A percentile compares a stretch with the other conserved stretches of the same genome.
phyloP scores from a whole-genome alignment of 2,797 vertebrate species.

The Scolopax bukidnonensis region DNA sequence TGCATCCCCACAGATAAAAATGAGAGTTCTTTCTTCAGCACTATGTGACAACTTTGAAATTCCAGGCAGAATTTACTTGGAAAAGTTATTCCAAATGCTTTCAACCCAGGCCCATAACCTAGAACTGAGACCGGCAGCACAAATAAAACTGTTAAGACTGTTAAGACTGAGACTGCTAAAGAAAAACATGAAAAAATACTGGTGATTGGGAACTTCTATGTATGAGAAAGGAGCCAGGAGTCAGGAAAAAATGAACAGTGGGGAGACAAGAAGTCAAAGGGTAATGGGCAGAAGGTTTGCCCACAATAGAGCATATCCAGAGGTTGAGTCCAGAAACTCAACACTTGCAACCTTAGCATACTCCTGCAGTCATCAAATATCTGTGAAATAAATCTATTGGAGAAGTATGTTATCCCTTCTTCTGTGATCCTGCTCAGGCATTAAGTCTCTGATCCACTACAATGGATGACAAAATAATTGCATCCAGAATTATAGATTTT shows the following conservation, averaged over 20 bases:
- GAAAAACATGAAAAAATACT: not conserved
- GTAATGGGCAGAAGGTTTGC: not conserved
- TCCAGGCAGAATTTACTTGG: not conserved
- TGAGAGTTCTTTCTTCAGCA: not conserved
- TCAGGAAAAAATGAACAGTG: not conserved
- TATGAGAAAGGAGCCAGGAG: not conserved
- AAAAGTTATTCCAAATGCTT: not conserved
- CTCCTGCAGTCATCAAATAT: not conserved
- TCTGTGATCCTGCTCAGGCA: not conserved
- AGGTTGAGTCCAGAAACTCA: not conserved
- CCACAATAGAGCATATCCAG: not conserved
- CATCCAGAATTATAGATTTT: not conserved
- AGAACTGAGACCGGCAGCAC: not conserved
- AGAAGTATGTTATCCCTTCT: not conserved
- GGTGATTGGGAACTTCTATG: not conserved
- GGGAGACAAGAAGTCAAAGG: not conserved
- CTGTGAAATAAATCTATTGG: not conserved
- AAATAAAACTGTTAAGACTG: not conserved
- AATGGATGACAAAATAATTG: not conserved
- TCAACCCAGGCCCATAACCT: not conserved
- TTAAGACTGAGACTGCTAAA: not conserved
- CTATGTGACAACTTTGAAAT: not conserved
- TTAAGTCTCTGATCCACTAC: not conserved
- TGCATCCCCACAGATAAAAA: not conserved
- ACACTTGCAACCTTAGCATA: not conserved